phyloP scores from a whole-genome alignment of 2,888 invertebrate species.

The Coecobrya sp. region DNA sequence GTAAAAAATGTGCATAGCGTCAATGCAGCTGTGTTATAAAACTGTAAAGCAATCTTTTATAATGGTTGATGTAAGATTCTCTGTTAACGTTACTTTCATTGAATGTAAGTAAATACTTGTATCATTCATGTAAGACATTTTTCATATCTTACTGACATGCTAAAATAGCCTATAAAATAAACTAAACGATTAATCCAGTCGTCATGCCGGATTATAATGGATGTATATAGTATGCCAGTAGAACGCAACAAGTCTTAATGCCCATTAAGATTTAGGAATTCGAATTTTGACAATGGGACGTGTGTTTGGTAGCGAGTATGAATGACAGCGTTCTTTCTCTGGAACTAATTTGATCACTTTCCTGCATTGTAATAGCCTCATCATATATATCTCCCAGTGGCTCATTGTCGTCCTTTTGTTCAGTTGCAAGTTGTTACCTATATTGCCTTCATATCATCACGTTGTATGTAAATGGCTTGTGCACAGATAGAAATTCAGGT shows the following conservation, averaged over 20 bases:
- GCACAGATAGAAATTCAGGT: constrained; percentile 8
- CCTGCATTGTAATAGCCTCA: constrained; percentile 39
- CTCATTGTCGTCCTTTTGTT: constrained; percentile 5
- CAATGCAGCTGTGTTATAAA: too few species aligned
- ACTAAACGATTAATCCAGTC: too few species aligned
- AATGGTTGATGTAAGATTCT: neutral
- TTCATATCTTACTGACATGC: neutral
- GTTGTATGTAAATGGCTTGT: neutral
- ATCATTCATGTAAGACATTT: neutral
- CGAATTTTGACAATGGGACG: neutral
- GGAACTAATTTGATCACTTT: constrained; percentile 31
- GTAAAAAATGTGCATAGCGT: neutral
- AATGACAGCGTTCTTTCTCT: constrained; percentile 22
- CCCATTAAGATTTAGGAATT: neutral
- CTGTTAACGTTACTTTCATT: neutral
- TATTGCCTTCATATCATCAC: constrained; percentile 53
- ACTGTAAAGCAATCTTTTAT: neutral
- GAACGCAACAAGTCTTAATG: neutral
- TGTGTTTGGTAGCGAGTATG: neutral
- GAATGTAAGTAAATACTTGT: neutral
- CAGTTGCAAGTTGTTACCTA: constrained; percentile 15
- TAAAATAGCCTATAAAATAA: constrained; percentile 12
- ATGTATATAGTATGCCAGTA: neutral
- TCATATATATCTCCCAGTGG: constrained; percentile 9
- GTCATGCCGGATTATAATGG: neutral